Conservation (phyloP, 2,888 invertebrate genomes). For the Cephus rjabovi region DNA sequence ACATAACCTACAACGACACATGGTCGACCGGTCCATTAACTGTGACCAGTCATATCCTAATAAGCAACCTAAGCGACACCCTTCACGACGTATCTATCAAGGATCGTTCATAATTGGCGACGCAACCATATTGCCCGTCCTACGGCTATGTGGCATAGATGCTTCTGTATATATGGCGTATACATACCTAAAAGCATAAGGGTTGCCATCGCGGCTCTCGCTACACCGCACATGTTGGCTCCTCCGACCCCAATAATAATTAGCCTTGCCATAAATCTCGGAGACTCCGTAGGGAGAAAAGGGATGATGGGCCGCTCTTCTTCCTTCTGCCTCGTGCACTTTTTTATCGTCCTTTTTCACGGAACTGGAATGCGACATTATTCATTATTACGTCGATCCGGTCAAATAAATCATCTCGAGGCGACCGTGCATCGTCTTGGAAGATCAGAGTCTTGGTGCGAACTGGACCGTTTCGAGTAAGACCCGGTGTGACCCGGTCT, state of each 20-base stretch:
- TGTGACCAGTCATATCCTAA: constrained; percentile 29
- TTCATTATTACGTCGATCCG: constrained; percentile 9
- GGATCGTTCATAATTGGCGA: constrained; percentile 53
- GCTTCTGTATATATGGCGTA: background rate
- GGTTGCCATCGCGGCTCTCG: constrained; percentile 30
- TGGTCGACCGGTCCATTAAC: constrained; percentile 28
- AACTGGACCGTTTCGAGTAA: background rate
- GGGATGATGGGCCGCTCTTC: background rate
- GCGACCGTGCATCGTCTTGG: background rate
- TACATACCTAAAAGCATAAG: constrained; percentile 17
- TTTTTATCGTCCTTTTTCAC: constrained; percentile 8
- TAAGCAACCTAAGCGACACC: constrained; percentile 35
- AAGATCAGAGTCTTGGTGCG: background rate
- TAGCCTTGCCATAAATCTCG: constrained; percentile 50
- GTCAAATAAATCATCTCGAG: background rate
- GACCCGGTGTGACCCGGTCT: background rate
- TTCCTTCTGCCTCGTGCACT: background rate
- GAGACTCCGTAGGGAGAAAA: background rate
- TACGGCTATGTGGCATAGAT: constrained; percentile 15
- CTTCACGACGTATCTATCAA: constrained; percentile 40
- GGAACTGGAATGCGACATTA: constrained; percentile 11
- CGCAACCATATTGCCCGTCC: constrained; percentile 36
- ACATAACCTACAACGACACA: constrained; percentile 21
- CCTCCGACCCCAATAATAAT: constrained; percentile 48
- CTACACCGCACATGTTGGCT: constrained; percentile 36